Percentiles rank a stretch among this genome's conserved stretches.
phyloP scores from a whole-genome alignment of 2,113 vertebrate genomes.

The Carassius carassius region DNA sequence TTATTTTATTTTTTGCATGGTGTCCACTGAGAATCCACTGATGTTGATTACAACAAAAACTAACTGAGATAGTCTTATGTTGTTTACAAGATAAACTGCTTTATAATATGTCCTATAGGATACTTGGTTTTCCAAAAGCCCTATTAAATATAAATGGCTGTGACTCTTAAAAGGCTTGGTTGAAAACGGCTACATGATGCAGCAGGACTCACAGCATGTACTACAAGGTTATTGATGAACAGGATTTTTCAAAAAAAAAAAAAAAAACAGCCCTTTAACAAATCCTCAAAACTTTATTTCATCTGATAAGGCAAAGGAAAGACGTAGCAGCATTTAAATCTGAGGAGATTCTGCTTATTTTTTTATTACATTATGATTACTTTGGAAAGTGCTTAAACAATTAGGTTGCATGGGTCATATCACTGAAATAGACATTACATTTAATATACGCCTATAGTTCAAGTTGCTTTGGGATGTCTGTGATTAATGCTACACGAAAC shows the following conservation, averaged over 20 bases:
- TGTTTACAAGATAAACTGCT: background rate
- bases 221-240: background rate
- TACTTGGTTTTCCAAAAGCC: conserved; percentile 1
- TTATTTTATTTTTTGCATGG: background rate
- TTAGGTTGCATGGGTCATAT: background rate
- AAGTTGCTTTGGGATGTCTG: background rate
- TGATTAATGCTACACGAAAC: background rate
- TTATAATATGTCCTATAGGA: background rate
- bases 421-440: background rate
- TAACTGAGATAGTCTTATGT: background rate
- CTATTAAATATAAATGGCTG: background rate
- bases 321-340: conserved; percentile 77
- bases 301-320: conserved; percentile 83
- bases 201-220: conserved; percentile 10
- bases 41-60: background rate
- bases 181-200: background rate
- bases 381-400: background rate
- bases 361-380: conserved; percentile 3
- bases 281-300: conserved; percentile 14
- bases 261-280: conserved; percentile 44
- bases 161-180: background rate
- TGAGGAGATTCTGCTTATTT: conserved; percentile 50
- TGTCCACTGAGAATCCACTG: background rate
- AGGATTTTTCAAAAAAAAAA: background rate
- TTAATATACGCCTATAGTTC: background rate